Percentiles rank a stretch among this genome's conserved stretches.
Conservation (phyloP, 2,113 vertebrate species). For the Aspidoscelis tigris region DNA sequence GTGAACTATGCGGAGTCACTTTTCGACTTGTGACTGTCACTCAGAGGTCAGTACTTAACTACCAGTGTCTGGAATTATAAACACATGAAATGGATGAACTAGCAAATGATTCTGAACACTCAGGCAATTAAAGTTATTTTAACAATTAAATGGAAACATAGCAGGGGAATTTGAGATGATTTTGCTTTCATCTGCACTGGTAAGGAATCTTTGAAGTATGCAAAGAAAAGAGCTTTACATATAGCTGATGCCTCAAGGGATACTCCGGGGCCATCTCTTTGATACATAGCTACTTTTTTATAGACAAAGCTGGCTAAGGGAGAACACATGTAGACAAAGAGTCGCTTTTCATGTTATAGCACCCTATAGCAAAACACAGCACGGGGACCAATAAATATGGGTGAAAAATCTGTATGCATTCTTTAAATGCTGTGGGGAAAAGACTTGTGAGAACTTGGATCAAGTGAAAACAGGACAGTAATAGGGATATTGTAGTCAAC, state of each 20-base stretch:
- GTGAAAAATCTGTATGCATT: neutral
- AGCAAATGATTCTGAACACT: neutral
- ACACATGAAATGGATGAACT: neutral
- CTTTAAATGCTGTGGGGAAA: too few relatives aligned
- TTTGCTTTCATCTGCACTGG: neutral
- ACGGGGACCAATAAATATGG: neutral
- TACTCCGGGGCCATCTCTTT: neutral
- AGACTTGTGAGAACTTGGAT: too few relatives aligned
- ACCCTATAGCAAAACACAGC: neutral
- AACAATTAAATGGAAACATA: neutral
- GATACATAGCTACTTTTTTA: neutral
- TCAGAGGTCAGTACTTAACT: neutral
- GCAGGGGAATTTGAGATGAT: neutral
- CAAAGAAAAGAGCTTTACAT: neutral
- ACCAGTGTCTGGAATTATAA: neutral
- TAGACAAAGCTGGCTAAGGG: neutral
- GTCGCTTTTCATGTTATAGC: neutral
- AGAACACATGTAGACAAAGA: neutral
- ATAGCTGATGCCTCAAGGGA: neutral
- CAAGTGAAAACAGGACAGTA: neutral
- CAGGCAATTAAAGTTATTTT: neutral
- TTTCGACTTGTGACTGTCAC: neutral
- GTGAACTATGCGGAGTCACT: neutral
- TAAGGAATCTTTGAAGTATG: neutral
- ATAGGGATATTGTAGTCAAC: neutral